Evolutionary conservation across 2,113 vertebrate genomes (phyloP), one percentile per base, ranked within the genome.

Genomic region (Empidonax traillii): DNA sequence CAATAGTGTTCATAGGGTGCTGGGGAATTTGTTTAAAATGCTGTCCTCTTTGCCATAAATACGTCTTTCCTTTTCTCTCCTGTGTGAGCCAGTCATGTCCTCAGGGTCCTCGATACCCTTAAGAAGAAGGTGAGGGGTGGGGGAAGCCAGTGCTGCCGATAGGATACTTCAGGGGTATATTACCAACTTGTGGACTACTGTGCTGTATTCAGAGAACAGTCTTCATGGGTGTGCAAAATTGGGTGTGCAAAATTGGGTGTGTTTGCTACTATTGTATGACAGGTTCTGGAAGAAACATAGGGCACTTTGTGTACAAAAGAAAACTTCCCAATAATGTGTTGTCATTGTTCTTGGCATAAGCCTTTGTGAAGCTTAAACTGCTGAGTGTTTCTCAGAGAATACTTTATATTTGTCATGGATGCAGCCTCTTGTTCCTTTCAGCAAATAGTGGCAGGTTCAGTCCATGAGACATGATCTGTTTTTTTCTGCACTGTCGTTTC

Each of bases 41-140:
- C 19, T 53, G 53, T 83, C 58, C 73, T 94, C 85, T 92, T 94
- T 92, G 85, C 51, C 74, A 89, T 84, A 89, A 85, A 83, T 89
- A 44, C 44, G 43, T 78, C 4, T 82, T 84, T 58, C 8, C 15
- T 12, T 15, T 67, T 67, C 5, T 63, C 7, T 53, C 6, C 46
- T 87, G 28, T 21, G 49, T 59, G 28, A 79, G 65, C 13, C 39
- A 44, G 17, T 81, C 47, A 12, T 22, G 15, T 43, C 39, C 44
- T 91, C 35, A 41, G 23, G 46, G 27, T 78, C 75, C 27, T 59
- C 18, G 46, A 4, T 37, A 31, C 12, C 1, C 0, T 58, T 59
- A 27, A 35, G 55, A 16, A 3, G 2, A 4, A 6, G 2, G 5
- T 19, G 3, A 8, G 4, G 4, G 39, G 39, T 43, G 8, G 3